Evolutionary conservation across 1,140 invertebrate species (phyloP).

Genomic region (Diprion similis): DNA sequence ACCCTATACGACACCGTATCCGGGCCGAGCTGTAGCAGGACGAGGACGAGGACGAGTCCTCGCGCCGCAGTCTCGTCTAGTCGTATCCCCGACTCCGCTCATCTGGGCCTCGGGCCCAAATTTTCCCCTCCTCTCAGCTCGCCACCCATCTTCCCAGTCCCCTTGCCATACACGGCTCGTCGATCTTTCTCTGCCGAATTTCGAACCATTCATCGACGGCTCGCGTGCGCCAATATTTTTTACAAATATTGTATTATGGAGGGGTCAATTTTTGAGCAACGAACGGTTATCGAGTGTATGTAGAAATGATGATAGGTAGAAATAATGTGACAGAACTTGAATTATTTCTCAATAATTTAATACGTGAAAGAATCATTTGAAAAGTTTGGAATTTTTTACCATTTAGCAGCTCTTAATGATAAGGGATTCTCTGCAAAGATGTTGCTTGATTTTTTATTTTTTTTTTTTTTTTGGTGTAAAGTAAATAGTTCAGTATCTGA

Average conservation of each 20-base stretch:
- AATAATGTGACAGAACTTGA: too few species aligned
- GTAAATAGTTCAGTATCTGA: too few species aligned
- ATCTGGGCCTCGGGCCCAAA: slow-evolving; percentile 40
- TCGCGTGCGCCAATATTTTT: not conserved
- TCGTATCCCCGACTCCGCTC: slow-evolving; percentile 18
- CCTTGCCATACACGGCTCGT: not conserved
- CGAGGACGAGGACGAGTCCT: slow-evolving; percentile 30
- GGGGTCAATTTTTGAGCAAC: too few species aligned
- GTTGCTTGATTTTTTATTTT: too few species aligned
- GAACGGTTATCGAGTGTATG: too few species aligned
- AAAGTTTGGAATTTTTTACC: too few species aligned
- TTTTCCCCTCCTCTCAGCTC: slow-evolving; percentile 32
- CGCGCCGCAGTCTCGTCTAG: slow-evolving; percentile 19
- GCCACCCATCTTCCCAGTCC: slow-evolving; percentile 9
- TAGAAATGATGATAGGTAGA: too few species aligned
- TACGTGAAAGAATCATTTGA: too few species aligned
- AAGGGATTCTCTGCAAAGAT: too few species aligned
- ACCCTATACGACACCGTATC: slow-evolving; percentile 25
- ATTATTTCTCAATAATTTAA: too few species aligned
- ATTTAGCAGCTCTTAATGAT: too few species aligned
- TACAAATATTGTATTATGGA: not conserved
- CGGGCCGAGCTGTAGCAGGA: slow-evolving; percentile 22
- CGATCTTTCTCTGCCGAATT: not conserved
- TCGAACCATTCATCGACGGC: not conserved
- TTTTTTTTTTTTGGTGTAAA: too few species aligned